phyloP scores from a whole-genome alignment of 1,140 invertebrate species.

The Orchestia grillus region DNA sequence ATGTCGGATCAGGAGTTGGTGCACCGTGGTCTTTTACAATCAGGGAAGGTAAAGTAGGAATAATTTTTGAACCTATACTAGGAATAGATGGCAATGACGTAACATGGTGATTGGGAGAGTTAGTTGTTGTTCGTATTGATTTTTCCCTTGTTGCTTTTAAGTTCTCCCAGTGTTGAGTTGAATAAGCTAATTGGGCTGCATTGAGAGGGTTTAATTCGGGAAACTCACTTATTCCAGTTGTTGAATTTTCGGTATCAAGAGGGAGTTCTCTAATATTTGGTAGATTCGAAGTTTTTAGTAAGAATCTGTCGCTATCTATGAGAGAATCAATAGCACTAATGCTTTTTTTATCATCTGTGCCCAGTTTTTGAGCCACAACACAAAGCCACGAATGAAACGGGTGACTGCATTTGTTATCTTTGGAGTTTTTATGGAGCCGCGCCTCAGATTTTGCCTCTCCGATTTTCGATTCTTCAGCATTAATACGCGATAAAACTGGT shows the following conservation, averaged over 20 bases:
- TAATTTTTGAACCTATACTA: not conserved
- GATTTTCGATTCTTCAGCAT: too few species aligned
- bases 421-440: not conserved
- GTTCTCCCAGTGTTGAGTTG: slow-evolving; percentile 34
- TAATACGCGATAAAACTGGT: too few species aligned
- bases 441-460: not conserved
- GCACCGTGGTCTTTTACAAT: not conserved
- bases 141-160: not conserved
- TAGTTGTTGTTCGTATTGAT: not conserved
- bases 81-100: not conserved
- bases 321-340: not conserved
- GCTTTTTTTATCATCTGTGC: not conserved
- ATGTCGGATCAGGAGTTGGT: not conserved
- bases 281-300: slow-evolving; percentile 39
- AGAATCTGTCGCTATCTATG: slow-evolving; percentile 30
- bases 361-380: slow-evolving; percentile 16
- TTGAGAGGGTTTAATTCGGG: not conserved
- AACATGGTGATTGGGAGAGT: not conserved
- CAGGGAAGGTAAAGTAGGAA: slow-evolving; percentile 17
- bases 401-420: slow-evolving; percentile 57
- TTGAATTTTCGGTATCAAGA: not conserved
- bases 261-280: slow-evolving; percentile 16
- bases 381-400: slow-evolving; percentile 63
- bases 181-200: slow-evolving; percentile 23
- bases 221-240: not conserved